Percentiles rank a stretch among this genome's conserved stretches.
phyloP scores from a whole-genome alignment of 2,113 vertebrate species.

The Oxyruncus cristatus region DNA sequence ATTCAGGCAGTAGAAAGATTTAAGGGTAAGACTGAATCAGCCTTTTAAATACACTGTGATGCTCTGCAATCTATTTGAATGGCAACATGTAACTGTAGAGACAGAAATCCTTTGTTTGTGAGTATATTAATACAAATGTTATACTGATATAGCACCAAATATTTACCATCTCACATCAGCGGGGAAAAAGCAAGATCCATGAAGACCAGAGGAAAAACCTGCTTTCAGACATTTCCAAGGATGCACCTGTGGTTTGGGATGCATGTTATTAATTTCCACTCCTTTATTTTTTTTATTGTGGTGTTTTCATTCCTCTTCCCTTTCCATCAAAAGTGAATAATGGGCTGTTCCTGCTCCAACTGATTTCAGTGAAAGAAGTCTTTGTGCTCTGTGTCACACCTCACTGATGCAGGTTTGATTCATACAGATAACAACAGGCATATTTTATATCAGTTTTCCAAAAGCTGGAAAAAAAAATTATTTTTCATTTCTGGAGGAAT shows the following conservation, averaged over 20 bases:
- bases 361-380: not conserved
- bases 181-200: not conserved
- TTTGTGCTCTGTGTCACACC: not conserved
- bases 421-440: not conserved
- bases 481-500: not conserved
- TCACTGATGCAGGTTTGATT: not conserved
- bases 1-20: not conserved
- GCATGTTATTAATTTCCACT: not conserved
- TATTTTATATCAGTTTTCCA: not conserved
- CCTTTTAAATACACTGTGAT: not conserved
- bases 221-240: not conserved
- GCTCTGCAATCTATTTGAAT: not conserved
- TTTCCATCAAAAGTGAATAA: constrained; percentile 7
- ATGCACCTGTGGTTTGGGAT: not conserved
- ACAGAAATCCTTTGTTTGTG: not conserved
- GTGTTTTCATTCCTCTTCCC: not conserved
- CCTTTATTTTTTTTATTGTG: not conserved
- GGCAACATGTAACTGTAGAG: not conserved
- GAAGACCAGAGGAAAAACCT: not conserved
- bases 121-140: not conserved
- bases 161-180: not conserved
- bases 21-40: not conserved
- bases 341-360: not conserved
- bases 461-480: not conserved
- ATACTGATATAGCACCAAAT: not conserved